Evolutionary conservation across 2,888 invertebrate genomes (phyloP).

Genomic region (Hydriomena furcata): DNA sequence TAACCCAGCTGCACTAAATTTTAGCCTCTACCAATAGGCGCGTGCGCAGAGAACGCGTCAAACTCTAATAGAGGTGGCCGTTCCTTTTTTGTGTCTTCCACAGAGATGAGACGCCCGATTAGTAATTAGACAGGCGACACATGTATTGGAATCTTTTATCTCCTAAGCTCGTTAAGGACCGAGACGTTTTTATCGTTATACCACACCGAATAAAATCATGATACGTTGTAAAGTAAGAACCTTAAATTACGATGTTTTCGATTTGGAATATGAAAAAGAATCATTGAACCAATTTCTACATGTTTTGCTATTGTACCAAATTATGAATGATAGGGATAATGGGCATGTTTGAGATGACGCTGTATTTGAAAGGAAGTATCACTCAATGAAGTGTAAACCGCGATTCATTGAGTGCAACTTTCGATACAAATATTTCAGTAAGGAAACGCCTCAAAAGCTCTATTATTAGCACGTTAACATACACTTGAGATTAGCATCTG

Average conservation of each 20-base stretch:
- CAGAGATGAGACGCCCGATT: conserved; percentile 73
- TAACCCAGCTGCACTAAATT: conserved; percentile 4
- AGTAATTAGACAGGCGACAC: conserved; percentile 80
- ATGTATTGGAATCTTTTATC: conserved; percentile 74
- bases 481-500: conserved; percentile 84
- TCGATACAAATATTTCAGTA: conserved; percentile 63
- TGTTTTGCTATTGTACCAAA: conserved; percentile 26
- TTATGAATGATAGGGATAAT: conserved; percentile 36
- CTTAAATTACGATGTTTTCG: conserved; percentile 23
- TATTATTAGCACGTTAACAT: conserved; percentile 80
- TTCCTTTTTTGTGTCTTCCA: conserved; percentile 66
- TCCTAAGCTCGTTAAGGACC: conserved; percentile 65
- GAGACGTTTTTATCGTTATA: conserved; percentile 55
- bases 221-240: too few species aligned
- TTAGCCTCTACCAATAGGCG: conserved; percentile 38
- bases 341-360: conserved; percentile 33
- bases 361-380: conserved; percentile 65
- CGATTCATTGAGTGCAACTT: conserved; percentile 53
- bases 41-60: conserved; percentile 64
- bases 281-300: conserved; percentile 26
- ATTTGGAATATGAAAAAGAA: conserved; percentile 14
- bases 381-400: conserved; percentile 57
- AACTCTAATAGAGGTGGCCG: conserved; percentile 69
- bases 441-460: conserved; percentile 67
- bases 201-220: conserved; percentile 35